phyloP scores from a whole-genome alignment of 1,140 invertebrate species.

The Idris sp. region DNA sequence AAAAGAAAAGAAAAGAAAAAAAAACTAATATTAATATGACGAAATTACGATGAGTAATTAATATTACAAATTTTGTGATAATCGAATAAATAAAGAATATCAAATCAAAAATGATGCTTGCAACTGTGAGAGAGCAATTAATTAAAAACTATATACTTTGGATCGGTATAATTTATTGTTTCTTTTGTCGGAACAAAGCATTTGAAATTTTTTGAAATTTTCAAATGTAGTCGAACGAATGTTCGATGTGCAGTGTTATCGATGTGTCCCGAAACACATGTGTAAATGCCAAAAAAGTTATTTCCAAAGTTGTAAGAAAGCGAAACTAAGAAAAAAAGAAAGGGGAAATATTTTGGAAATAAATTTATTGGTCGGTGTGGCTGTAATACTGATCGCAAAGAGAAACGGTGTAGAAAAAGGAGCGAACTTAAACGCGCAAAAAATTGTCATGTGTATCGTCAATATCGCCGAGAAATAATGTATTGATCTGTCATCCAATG shows the following conservation, averaged over 20 bases:
- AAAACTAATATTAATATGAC: neutral
- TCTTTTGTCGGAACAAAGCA: conserved; percentile 3
- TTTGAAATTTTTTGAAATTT: neutral
- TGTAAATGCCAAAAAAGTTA: conserved; percentile 37
- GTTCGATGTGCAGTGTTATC: conserved; percentile 40
- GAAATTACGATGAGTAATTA: conserved; percentile 38
- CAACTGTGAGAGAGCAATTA: conserved; percentile 4
- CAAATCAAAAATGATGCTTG: conserved; percentile 27
- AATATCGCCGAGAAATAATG: conserved; percentile 59
- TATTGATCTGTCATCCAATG: conserved; percentile 59
- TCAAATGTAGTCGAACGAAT: conserved; percentile 15
- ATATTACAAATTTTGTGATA: conserved; percentile 36
- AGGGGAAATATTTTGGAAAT: conserved; percentile 40
- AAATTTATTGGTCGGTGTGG: conserved; percentile 33
- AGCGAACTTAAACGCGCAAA: conserved; percentile 52
- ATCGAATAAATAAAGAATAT: conserved; percentile 11
- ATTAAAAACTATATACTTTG: conserved; percentile 4
- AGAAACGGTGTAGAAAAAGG: conserved; percentile 40
- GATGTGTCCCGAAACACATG: conserved; percentile 39
- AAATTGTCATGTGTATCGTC: conserved; percentile 59
- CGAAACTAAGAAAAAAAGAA: too few relatives aligned
- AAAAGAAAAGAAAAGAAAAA: conserved; percentile 7
- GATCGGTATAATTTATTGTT: conserved; percentile 18
- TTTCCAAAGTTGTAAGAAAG: conserved; percentile 33
- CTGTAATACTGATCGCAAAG: conserved; percentile 38